Evolutionary conservation across 2,888 invertebrate species (phyloP).

Genomic region (Drosophila monieri): DNA sequence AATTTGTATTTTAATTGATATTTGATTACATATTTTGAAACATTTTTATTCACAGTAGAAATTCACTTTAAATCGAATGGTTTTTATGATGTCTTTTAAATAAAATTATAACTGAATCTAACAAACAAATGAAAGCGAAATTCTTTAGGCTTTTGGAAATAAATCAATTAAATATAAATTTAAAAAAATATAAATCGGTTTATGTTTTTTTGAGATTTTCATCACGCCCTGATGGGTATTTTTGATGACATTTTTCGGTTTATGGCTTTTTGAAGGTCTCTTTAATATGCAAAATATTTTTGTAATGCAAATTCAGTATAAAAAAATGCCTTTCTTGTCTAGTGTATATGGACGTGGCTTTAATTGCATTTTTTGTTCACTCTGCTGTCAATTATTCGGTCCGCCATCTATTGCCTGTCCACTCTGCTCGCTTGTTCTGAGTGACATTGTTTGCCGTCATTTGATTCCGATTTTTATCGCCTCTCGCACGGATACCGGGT

Average conservation of each 20-base stretch:
- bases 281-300: neutral
- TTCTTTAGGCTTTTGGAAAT: constrained; percentile 9
- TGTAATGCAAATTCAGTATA: neutral
- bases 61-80: constrained; percentile 34
- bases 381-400: constrained; percentile 60
- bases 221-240: neutral
- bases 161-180: neutral
- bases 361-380: constrained; percentile 59
- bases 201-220: neutral
- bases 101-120: constrained; percentile 13
- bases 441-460: constrained; percentile 57
- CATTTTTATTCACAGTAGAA: constrained; percentile 10
- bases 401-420: constrained; percentile 11
- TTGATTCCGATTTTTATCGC: constrained; percentile 63
- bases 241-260: neutral
- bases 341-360: constrained; percentile 13
- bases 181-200: neutral
- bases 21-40: constrained; percentile 1
- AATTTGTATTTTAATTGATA: constrained; percentile 8
- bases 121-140: constrained; percentile 27
- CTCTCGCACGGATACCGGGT: constrained; percentile 13
- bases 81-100: constrained; percentile 23
- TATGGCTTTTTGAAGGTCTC: neutral
- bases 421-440: constrained; percentile 29
- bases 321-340: neutral